Conservation (phyloP, 2,888 invertebrate species). For the Dusona sp. region DNA sequence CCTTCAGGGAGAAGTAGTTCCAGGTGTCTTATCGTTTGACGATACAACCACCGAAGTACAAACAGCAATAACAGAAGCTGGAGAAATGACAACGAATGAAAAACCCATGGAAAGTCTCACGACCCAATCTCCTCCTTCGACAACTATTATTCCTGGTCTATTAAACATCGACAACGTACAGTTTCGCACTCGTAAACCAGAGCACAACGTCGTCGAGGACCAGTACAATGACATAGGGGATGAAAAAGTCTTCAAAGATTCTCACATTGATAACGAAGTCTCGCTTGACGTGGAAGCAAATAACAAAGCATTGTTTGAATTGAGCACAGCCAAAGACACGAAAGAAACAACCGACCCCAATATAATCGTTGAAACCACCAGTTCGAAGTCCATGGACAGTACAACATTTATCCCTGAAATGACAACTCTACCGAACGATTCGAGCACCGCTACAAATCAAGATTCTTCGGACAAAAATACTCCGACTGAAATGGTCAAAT, state of each 20-base stretch:
- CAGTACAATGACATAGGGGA: constrained; percentile 82
- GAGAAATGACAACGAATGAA: constrained; percentile 28
- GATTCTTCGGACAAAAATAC: constrained; percentile 47
- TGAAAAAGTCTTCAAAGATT: constrained; percentile 75
- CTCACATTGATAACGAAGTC: constrained; percentile 62
- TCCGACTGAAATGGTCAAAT: constrained; percentile 7
- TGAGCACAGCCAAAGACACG: constrained; percentile 4
- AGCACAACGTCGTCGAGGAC: constrained; percentile 80
- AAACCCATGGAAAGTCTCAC: constrained; percentile 41
- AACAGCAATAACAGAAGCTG: constrained; percentile 16
- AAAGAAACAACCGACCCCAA: constrained; percentile 49
- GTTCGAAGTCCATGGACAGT: constrained; percentile 47
- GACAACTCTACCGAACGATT: constrained; percentile 42
- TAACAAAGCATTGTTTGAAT: constrained; percentile 40
- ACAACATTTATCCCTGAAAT: constrained; percentile 50
- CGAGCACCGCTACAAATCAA: constrained; percentile 1
- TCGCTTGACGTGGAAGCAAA: constrained; percentile 33
- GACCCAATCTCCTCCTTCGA: constrained; percentile 59
- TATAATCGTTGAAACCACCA: constrained; percentile 41
- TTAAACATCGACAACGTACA: not conserved
- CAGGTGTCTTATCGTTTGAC: constrained; percentile 50
- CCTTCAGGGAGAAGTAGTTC: constrained; percentile 25
- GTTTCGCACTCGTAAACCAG: constrained; percentile 71
- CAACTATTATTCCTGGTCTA: constrained; percentile 32
- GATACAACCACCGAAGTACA: constrained; percentile 13